Conservation (phyloP, 2,888 invertebrate genomes). For the Polymixis lichenea region DNA sequence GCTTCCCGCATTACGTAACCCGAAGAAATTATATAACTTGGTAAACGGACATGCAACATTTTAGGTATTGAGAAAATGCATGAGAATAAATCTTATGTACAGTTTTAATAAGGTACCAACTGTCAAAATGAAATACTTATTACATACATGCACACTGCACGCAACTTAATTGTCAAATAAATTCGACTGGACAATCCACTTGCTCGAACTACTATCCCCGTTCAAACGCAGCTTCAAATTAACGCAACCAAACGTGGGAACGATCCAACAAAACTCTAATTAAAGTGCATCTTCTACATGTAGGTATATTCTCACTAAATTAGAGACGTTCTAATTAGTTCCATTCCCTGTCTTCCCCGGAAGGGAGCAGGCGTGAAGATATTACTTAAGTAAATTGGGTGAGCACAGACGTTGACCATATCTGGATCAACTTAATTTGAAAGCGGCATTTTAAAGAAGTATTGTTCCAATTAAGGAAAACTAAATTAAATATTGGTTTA, state of each 20-base stretch:
- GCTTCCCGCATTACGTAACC: conserved; percentile 47
- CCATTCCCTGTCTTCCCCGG: conserved; percentile 24
- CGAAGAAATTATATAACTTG: conserved; percentile 10
- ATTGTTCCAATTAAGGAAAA: conserved; percentile 53
- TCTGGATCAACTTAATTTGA: conserved; percentile 54
- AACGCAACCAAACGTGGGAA: conserved; percentile 60
- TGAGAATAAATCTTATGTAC: conserved; percentile 5
- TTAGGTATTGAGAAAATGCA: conserved; percentile 20
- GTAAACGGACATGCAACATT: conserved; percentile 27
- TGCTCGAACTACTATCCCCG: conserved; percentile 19
- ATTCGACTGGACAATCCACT: conserved; percentile 23
- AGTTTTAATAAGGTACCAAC: conserved; percentile 6
- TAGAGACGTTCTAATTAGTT: conserved; percentile 57
- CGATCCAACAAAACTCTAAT: conserved; percentile 41
- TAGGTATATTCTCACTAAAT: conserved; percentile 53
- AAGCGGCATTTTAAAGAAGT: conserved; percentile 33
- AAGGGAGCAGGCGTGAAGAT: conserved; percentile 40
- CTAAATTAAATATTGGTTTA: conserved; percentile 58
- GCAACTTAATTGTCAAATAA: background rate
- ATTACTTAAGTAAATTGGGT: conserved; percentile 48
- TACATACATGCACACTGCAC: background rate
- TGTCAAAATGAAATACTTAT: conserved; percentile 9
- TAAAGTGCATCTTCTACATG: conserved; percentile 46
- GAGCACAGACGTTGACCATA: conserved; percentile 35
- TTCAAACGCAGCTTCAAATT: conserved; percentile 51